Evolutionary conservation across 2,113 vertebrate genomes (phyloP).

Genomic region (Osmerus mordax): DNA sequence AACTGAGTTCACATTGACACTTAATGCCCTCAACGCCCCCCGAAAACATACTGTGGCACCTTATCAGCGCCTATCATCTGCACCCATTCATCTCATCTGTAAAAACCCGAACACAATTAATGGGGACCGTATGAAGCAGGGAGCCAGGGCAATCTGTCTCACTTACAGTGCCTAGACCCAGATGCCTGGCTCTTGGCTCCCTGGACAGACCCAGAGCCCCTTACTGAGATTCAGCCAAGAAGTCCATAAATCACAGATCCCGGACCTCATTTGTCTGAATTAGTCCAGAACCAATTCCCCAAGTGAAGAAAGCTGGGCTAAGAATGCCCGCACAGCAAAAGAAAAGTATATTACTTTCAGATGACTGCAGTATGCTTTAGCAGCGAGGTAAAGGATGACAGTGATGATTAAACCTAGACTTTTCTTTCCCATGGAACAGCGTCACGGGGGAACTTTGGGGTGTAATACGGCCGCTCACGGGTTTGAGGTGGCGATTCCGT

Average conservation of each 20-base stretch:
- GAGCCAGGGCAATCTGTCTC: slow-evolving; percentile 15
- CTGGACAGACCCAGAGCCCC: not conserved
- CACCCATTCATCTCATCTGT: not conserved
- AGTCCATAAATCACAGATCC: not conserved
- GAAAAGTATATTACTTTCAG: too few species aligned
- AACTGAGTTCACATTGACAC: not conserved
- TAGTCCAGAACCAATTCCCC: not conserved
- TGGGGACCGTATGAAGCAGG: not conserved
- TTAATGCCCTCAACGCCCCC: too few species aligned
- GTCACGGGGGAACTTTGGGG: too few species aligned
- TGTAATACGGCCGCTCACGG: too few species aligned
- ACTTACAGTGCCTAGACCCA: slow-evolving; percentile 13
- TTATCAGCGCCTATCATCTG: not conserved
- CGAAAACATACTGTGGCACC: not conserved
- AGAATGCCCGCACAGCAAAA: too few species aligned
- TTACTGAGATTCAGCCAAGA: not conserved
- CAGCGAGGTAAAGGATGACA: too few species aligned
- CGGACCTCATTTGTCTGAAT: slow-evolving; percentile 2
- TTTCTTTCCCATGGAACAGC: too few species aligned
- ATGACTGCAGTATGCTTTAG: too few species aligned
- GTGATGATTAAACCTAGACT: too few species aligned
- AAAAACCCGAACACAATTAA: slow-evolving; percentile 3
- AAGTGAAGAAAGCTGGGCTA: not conserved
- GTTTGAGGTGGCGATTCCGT: too few species aligned
- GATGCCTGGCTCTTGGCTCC: slow-evolving; percentile 1